A percentile compares a stretch with the other conserved stretches of the same genome.
These are phyloP conservation scores for Laticauda laticaudata DNA, from an alignment of 2,113 vertebrate genomes.

Conservation along the genomic window DNA sequence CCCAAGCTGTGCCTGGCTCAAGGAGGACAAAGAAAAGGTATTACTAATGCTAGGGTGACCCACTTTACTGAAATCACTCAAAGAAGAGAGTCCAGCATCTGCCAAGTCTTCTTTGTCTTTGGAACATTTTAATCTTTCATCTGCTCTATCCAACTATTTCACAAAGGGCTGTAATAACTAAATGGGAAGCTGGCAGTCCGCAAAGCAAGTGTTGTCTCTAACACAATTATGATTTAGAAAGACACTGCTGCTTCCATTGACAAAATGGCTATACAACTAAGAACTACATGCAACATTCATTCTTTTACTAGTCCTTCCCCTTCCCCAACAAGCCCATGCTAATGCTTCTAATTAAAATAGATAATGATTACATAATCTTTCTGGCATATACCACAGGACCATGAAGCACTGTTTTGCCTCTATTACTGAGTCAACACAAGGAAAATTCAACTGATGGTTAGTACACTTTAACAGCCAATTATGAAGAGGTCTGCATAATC, in stretches of 20 bases:
- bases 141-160: conserved; percentile 3
- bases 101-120: neutral
- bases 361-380: neutral
- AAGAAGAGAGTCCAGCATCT: neutral
- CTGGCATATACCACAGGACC: neutral
- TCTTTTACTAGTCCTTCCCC: neutral
- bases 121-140: neutral
- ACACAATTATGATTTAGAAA: neutral
- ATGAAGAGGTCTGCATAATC: neutral
- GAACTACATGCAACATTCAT: neutral
- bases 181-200: neutral
- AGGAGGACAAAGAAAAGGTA: neutral
- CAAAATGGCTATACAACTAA: neutral
- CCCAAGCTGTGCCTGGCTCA: neutral
- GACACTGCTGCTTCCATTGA: neutral
- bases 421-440: neutral
- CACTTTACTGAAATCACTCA: conserved; percentile 20
- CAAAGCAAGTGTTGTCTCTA: neutral
- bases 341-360: neutral
- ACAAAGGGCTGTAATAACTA: neutral
- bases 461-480: neutral
- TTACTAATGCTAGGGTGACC: neutral
- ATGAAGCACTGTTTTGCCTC: neutral
- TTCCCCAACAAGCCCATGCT: neutral
- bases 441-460: neutral